Base-by-base conservation (phyloP, 2,797 vertebrate species). In the Poliocrania exsul region DNA sequence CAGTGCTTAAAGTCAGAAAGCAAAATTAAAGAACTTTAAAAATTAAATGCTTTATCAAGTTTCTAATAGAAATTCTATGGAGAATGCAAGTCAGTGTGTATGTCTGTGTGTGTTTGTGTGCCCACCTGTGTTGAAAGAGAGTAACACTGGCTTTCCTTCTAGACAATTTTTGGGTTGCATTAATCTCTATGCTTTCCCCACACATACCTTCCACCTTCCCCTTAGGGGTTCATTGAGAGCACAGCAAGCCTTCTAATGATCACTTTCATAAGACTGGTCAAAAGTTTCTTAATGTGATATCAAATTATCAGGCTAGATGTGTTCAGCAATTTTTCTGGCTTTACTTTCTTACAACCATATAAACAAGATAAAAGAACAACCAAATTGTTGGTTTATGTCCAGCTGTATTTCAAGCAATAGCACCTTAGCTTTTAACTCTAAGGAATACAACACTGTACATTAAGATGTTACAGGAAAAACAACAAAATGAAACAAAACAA, bases 21-120 rank as follows among this genome's bases (percentile, higher is more conserved):
- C 14, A 82, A 93, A 84, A 87, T 88, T 73, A 92, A 87, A 73
- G 80, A 77, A 86, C 33, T 79, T 79, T 29, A 20, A 40, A 80
- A 94, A 35, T 42, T 57, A 86, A 65, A 69, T 58, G 19, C 42
- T 88, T 94, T 81, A 25, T 65, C 19, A 60, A 71, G 26, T 65
- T 78, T 81, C 13, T 50, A 61, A 74, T 67, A 81, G 29, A 73
- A 88, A 61, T 64, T 78, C 57, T 24, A 2, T 42, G 4, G 37
- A 70, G 26, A 5, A 46, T 64, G 13, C 5, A 26, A 66, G 28
- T 72, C 17, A 64, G 35, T 28, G 1, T 26, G 5, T 75, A 6
- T 37, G 28, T 73, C 13, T 61, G 8, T 29, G 19, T 17, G 4
- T 17, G 6, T 25, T 13, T 44, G 17, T 49, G 23, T 7, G 5